Base-by-base conservation (phyloP, 2,888 invertebrate species). In the Drosophila buzzatii region DNA sequence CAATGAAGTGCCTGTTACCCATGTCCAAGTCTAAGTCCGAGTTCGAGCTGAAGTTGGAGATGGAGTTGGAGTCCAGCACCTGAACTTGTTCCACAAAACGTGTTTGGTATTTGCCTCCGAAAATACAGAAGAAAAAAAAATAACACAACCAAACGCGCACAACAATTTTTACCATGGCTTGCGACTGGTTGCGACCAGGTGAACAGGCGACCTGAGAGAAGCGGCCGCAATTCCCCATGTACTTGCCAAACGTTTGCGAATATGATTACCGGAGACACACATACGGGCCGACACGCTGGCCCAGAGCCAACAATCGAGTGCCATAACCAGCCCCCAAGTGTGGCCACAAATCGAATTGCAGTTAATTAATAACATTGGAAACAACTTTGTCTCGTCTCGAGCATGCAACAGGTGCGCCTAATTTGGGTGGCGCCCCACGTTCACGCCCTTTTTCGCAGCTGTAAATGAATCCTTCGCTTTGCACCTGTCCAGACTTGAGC, bases 31-130 rank as follows among this genome's bases (percentile, higher is more conserved):
- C 71, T 64, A 76, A 68, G 49, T 70, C 74, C 42, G 42, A 52
- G 55, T 61, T 37, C 53, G 68, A 65, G 61, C 51, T 63, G 41
- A 7, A 41, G 41, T 1, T 41, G n/a, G 51, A 57, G 68, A 64
- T 63, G 56, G 55, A 58, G 66, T 45, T 52, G 51, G 51, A 60
- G 69, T 69, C 76, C 71, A 73, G 69, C 78, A 79, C 69, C 85
- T 85, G 87, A 85, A 85, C 87, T 85, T 87, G 87, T 85, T 87
- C 85, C 79, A 70, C 85, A 72, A 85, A 85, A 85, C 85, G 85
- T 87, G 85, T 85, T 85, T 87, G 81, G 70, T 72, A 76, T 82
- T 81, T 81, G 79, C 79, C 82, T 79, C 79, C 73, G 76, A 77
- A 80, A 76, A 76, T 47, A 70, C 64, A 73, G 59, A 63, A 72